Evolutionary conservation across 2,113 vertebrate genomes (phyloP), one percentile per base, ranked within the genome.

Genomic region (Gorsachius goisagi): DNA sequence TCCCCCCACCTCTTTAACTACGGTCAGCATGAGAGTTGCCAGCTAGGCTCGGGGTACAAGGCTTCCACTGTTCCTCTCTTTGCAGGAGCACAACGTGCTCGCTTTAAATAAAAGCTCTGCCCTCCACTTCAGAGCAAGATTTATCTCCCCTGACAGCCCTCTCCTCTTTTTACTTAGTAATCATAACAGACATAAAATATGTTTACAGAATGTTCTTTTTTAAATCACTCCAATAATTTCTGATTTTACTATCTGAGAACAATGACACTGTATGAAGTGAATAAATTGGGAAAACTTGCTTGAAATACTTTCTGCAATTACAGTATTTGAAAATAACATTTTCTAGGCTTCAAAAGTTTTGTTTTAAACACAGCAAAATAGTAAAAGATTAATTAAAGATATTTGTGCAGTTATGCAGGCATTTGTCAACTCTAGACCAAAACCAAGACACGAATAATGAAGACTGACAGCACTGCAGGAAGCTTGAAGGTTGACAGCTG

Each of bases 21-120:
- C 1, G 2, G 37, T 17, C 71, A 84, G 94, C 91, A 92, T 89
- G 86, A 94, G 95, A 81, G 88, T 10, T 85, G 86, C 95, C 86
- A 88, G 96, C 24, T 19, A 89, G 89, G 94, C 75, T 88, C 95
- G 85, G 84, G 53, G 63, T 88, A 98, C 98, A 98, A 98, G 91
- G 96, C 97, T 66, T 75, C 91, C 97, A 98, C 98, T 98, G 97
- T 98, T 97, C 66, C 81, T 62, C 15, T 27, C 93, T 97, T 94
- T 83, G 78, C 86, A 96, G 90, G 71, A 85, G 83, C 91, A 97
- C 97, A 97, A 91, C 90, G 88, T 96, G 97, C 95, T 97, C 97
- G 96, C 95, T 97, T 94, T 76, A 96, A 94, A 97, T 97, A 97
- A 97, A 97, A 98, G 91, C 81, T 89, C 85, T 95, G 94, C 86